Percentiles rank a stretch among this genome's conserved stretches.
Conservation (phyloP, 23 tunicate species). For the Diplosoma virens region DNA sequence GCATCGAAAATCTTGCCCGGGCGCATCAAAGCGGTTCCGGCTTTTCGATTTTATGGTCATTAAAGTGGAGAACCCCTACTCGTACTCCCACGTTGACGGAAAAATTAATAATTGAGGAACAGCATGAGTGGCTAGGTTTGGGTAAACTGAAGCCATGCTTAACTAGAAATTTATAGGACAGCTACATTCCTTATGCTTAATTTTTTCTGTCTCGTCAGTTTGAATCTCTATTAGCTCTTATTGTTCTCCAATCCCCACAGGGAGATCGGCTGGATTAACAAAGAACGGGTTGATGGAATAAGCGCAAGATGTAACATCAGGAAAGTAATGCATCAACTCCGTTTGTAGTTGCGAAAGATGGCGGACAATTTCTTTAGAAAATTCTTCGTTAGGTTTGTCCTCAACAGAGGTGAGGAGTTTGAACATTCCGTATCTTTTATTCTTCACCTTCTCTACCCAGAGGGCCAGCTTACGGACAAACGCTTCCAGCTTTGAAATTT, state of each 20-base stretch:
- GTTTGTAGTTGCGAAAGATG: constrained; percentile 15
- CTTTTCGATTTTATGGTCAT: constrained; percentile 40
- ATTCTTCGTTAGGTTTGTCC: constrained; percentile 20
- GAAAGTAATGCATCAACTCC: constrained; percentile 40
- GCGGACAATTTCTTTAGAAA: constrained; percentile 18
- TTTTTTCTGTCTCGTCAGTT: constrained; percentile 45
- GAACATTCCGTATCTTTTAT: constrained; percentile 11
- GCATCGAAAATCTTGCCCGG: constrained; percentile 51
- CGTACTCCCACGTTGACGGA: constrained; percentile 17
- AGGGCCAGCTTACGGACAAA: not conserved
- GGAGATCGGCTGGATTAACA: constrained; percentile 32
- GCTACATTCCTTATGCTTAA: constrained; percentile 35
- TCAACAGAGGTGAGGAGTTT: constrained; percentile 20
- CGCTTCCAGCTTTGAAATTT: not conserved
- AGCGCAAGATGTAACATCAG: constrained; percentile 31
- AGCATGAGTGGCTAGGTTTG: constrained; percentile 20
- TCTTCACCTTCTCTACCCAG: not conserved
- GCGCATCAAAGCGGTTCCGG: constrained; percentile 30
- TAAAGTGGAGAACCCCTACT: constrained; percentile 21
- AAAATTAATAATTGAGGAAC: constrained; percentile 20
- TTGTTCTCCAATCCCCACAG: constrained; percentile 52
- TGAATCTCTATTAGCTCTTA: constrained; percentile 40
- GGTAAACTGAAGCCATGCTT: constrained; percentile 40
- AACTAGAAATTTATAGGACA: constrained; percentile 61
- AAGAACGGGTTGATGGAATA: constrained; percentile 27